Conservation (phyloP, 1,140 invertebrate species). For the Chironomus striatipennis region DNA sequence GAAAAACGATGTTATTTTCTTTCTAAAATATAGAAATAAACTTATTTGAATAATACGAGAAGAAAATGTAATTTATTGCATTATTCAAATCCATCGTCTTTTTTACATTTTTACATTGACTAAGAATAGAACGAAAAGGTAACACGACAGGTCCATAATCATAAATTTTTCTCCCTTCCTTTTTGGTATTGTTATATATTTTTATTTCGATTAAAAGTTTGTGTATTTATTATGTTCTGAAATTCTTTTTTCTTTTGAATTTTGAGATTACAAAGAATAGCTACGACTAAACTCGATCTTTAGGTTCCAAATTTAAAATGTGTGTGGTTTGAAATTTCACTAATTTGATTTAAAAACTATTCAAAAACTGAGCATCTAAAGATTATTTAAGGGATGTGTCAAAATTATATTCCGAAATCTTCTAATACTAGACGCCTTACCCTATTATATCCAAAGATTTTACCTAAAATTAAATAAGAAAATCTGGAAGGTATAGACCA, state of each 20-base stretch:
- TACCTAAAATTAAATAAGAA: background rate
- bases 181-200: background rate
- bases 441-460: background rate
- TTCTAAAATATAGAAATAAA: background rate
- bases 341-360: too few species aligned
- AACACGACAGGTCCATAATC: background rate
- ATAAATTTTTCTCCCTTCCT: background rate
- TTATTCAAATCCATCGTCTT: background rate
- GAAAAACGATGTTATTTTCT: background rate
- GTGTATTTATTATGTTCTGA: background rate
- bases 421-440: background rate
- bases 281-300: too few species aligned
- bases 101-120: slow-evolving; percentile 2
- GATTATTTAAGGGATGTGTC: too few species aligned
- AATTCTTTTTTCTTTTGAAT: background rate
- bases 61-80: slow-evolving; percentile 10
- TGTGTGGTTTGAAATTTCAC: too few species aligned
- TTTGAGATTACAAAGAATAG: background rate
- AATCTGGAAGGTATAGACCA: background rate
- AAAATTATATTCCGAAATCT: background rate
- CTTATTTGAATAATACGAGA: background rate
- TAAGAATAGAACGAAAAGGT: background rate
- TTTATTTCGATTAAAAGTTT: slow-evolving; percentile 3
- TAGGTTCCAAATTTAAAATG: too few species aligned
- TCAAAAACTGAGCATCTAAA: too few species aligned